phyloP scores from a whole-genome alignment of 2,888 invertebrate species.

The Asteroscopus sphinx region DNA sequence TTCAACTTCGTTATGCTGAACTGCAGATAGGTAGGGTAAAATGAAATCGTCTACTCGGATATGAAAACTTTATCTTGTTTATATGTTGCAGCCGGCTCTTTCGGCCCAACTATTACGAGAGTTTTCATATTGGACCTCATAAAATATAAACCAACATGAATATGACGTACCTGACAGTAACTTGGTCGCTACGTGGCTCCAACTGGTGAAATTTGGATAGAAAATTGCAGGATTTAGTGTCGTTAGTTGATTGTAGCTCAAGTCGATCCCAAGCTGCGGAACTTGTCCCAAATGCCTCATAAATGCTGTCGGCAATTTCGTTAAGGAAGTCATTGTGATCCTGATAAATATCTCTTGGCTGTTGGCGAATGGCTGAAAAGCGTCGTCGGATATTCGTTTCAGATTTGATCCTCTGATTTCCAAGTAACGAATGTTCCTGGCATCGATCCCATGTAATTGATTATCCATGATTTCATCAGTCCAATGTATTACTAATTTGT shows the following conservation, averaged over 20 bases:
- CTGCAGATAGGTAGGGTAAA: slow-evolving; percentile 36
- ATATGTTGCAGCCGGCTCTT: slow-evolving; percentile 25
- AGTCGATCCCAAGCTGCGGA: slow-evolving; percentile 94
- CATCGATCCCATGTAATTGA: slow-evolving; percentile 94
- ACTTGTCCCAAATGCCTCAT: slow-evolving; percentile 94
- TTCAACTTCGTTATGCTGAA: slow-evolving; percentile 38
- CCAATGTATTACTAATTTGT: slow-evolving; percentile 94
- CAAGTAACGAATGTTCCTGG: slow-evolving; percentile 94
- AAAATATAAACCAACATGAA: slow-evolving; percentile 28
- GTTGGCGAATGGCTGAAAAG: slow-evolving; percentile 93
- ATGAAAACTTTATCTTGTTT: slow-evolving; percentile 49
- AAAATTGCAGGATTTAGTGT: slow-evolving; percentile 95
- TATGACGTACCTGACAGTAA: slow-evolving; percentile 92
- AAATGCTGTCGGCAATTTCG: slow-evolving; percentile 94
- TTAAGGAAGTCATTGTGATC: slow-evolving; percentile 94
- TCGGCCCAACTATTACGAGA: slow-evolving; percentile 13
- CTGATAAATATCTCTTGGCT: slow-evolving; percentile 94
- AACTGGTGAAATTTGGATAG: slow-evolving; percentile 95
- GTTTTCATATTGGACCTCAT: slow-evolving; percentile 22
- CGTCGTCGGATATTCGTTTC: slow-evolving; percentile 93
- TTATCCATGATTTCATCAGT: slow-evolving; percentile 93
- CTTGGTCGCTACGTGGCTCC: slow-evolving; percentile 96
- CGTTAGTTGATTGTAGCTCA: slow-evolving; percentile 94
- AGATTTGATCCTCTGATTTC: slow-evolving; percentile 94
- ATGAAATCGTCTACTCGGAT: slow-evolving; percentile 38